Base-by-base conservation (phyloP, 2,888 invertebrate genomes). In the Polylopha cassiicola region DNA sequence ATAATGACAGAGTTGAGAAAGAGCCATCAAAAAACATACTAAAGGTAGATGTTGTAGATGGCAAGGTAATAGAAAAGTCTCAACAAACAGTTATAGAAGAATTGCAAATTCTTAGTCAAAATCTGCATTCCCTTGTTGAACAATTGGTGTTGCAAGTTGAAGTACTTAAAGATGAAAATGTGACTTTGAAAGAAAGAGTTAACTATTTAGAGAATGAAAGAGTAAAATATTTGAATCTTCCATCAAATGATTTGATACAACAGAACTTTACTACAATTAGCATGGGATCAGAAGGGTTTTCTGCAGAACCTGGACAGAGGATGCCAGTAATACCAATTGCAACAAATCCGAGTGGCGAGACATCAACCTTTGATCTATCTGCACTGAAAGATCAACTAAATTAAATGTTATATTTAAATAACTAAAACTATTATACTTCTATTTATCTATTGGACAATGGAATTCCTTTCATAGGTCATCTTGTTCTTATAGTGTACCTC, bases 21-120 rank as follows among this genome's bases (percentile, higher is more conserved):
- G 59, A 69, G 55, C 46, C 67, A 48, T 38, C 43, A 11, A 58
- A 58, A 37, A 58, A 61, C 8, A 22, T 49, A 21, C 38, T 50
- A n/a, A 65, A 55, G 53, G 29, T 43, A 11, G 71, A 73, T 54
- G 48, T 58, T 5, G 47, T 55, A 17, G 71, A 71, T 59, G 87
- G 82, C 1, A 86, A 78, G 48, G 89, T 88, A 59, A 80, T 78
- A 51, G 89, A 89, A 2, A 91, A 91, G 65, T 86, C 88, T 44
- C 88, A 89, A 31, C 76, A 84, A 34, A 86, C 79, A 14, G 88
- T 91, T 26, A 87, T 92, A 29, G 92, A 91, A 66, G 92, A 92
- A 64, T 68, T 92, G 24, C 87, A 88, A 61, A 89, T 87, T 28
- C 72, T 91, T 5, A 91, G 90, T 60, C 87, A 87, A 43, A 90